These are phyloP conservation scores for Alaudala cheleensis DNA, from an alignment of 2,113 vertebrate species.

Conservation along the genomic window DNA sequence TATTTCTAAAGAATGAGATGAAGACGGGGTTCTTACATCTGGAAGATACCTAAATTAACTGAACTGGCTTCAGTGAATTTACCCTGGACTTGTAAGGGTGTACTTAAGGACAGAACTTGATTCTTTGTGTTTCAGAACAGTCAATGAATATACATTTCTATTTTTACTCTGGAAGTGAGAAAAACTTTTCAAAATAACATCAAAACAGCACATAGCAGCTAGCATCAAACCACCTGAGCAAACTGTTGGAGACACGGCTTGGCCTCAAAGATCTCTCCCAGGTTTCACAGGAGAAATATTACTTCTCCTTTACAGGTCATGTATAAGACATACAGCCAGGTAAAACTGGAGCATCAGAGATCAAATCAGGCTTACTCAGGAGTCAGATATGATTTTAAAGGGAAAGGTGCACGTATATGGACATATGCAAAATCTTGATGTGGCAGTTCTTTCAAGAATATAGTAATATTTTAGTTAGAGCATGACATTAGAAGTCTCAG, in stretches of 20 bases:
- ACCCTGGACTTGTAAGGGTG: not conserved
- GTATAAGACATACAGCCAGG: not conserved
- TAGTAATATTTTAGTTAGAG: not conserved
- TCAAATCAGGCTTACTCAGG: not conserved
- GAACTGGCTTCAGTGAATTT: not conserved
- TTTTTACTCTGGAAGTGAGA: slow-evolving; percentile 21
- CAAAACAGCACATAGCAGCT: not conserved
- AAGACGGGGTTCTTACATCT: not conserved
- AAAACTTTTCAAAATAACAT: slow-evolving; percentile 5
- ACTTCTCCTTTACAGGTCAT: not conserved
- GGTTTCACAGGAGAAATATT: not conserved
- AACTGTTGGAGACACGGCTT: not conserved
- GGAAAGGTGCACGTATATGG: not conserved
- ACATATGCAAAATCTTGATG: not conserved
- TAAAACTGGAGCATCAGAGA: not conserved
- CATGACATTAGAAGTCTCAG: not conserved
- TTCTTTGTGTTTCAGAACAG: slow-evolving; percentile 4
- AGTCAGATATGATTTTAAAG: not conserved
- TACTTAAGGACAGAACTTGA: not conserved
- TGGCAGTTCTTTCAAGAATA: not conserved
- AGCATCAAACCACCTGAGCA: slow-evolving; percentile 33
- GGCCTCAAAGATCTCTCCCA: not conserved
- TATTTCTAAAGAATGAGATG: not conserved
- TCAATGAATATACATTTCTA: slow-evolving; percentile 7
- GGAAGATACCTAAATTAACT: not conserved